phyloP scores from a whole-genome alignment of 2,113 vertebrate species.

The Vidua chalybeata region DNA sequence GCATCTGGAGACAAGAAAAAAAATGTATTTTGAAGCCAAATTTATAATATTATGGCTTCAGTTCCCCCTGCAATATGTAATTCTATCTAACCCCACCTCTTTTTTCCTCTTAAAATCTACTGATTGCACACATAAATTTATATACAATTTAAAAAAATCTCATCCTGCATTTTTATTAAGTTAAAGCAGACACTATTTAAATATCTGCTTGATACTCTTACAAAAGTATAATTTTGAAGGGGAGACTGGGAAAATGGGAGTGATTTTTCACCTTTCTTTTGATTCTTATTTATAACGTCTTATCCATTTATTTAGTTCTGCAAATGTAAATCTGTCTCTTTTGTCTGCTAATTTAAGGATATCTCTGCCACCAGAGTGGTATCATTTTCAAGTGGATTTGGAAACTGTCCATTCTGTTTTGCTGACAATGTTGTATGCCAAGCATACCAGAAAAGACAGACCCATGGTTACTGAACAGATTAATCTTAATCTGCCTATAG shows the following conservation, averaged over 20 bases:
- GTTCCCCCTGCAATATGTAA: slow-evolving; percentile 18
- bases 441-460: slow-evolving; percentile 52
- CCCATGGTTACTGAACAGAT: slow-evolving; percentile 40
- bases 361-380: slow-evolving; percentile 4
- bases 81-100: not conserved
- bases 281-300: not conserved
- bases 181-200: not conserved
- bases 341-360: not conserved
- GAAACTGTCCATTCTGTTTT: slow-evolving; percentile 45
- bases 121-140: not conserved
- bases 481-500: slow-evolving; percentile 66
- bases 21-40: slow-evolving; percentile 14
- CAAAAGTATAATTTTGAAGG: not conserved
- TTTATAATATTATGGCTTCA: not conserved
- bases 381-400: slow-evolving; percentile 47
- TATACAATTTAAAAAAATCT: not conserved
- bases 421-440: slow-evolving; percentile 27
- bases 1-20: slow-evolving; percentile 16
- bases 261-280: not conserved
- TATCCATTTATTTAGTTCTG: not conserved
- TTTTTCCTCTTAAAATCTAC: not conserved
- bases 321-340: slow-evolving; percentile 28
- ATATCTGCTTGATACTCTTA: not conserved
- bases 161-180: not conserved
- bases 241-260: not conserved